Base-by-base conservation (phyloP, 2,113 vertebrate genomes). In the Pterocles burchelli region DNA sequence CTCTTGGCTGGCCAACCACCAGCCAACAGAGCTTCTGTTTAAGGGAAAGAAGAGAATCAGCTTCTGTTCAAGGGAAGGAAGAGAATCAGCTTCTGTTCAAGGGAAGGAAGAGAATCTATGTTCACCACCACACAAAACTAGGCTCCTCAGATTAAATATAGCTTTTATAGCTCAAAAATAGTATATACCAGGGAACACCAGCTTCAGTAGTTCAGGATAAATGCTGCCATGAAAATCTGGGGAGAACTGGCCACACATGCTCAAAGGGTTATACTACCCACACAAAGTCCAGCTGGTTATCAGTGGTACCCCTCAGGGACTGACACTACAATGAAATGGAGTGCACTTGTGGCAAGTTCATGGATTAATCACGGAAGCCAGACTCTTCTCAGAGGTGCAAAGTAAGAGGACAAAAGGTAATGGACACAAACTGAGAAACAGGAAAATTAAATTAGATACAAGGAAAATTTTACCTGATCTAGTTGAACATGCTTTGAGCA, bases 361-460 rank as follows among this genome's bases (percentile, higher is more conserved):
- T 2, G 0, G 33, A 51, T 52, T 57, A 14, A 1, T 2, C 1
- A 10, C 3, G 3, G 34, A 13, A 67, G 29, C 11, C 57, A 85
- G 55, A 25, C 68, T 84, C 59, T 78, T 38, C 68, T 68, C 57
- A 70, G 62, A 85, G 31, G 17, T 36, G 36, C 24, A 63, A 10
- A 73, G 62, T 21, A 68, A 85, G 21, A 51, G 41, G 10, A 54
- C 65, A 74, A 49, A 21, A 85, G 43, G 54, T 11, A 88, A 51
- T 3, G 10, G 24, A 65, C 21, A 76, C 58, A 79, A 88, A 25
- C 0, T 26, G 16, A 10, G 17, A 66, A 79, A 65, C 0, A 0
- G 17, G 48, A 85, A 71, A 74, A 51, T 76, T 24, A 46, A 24
- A 24, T 51, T 15, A 63, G 41, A 57, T 17, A 59, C 3, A 67